These are phyloP conservation scores for Oreochromis spilurus DNA, from an alignment of 2,113 vertebrate species.

Conservation along the genomic window DNA sequence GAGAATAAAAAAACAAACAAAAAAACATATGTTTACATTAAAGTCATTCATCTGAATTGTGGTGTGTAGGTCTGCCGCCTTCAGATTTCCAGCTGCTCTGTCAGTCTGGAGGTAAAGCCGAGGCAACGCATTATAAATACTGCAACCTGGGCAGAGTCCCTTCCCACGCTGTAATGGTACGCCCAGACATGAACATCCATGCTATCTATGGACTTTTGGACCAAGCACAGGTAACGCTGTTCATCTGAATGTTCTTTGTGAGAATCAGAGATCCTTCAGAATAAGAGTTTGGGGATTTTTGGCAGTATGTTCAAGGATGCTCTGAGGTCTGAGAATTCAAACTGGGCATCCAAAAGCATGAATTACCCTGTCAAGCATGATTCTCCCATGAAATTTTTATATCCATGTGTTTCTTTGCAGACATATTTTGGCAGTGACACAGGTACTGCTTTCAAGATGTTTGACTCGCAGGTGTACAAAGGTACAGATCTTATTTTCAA, in stretches of 20 bases:
- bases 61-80: constrained; percentile 74
- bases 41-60: constrained; percentile 79
- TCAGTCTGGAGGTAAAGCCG: constrained; percentile 79
- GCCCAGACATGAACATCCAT: constrained; percentile 76
- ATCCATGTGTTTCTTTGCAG: constrained; percentile 56
- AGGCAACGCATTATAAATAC: constrained; percentile 78
- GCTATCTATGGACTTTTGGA: constrained; percentile 85
- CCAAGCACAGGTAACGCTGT: constrained; percentile 80
- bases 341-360: neutral
- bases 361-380: neutral
- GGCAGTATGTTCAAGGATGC: neutral
- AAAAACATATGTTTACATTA: neutral
- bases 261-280: neutral
- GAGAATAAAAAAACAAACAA: neutral
- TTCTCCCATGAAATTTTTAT: neutral
- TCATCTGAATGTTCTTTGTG: neutral
- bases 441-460: constrained; percentile 83
- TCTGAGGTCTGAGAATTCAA: neutral
- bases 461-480: constrained; percentile 79
- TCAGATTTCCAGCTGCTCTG: constrained; percentile 89
- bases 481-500: constrained; percentile 89
- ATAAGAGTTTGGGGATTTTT: neutral
- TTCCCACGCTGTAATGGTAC: constrained; percentile 88
- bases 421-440: constrained; percentile 75
- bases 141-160: constrained; percentile 88